Conservation (phyloP, 2,797 vertebrate species). For the Luscinia luscinia region DNA sequence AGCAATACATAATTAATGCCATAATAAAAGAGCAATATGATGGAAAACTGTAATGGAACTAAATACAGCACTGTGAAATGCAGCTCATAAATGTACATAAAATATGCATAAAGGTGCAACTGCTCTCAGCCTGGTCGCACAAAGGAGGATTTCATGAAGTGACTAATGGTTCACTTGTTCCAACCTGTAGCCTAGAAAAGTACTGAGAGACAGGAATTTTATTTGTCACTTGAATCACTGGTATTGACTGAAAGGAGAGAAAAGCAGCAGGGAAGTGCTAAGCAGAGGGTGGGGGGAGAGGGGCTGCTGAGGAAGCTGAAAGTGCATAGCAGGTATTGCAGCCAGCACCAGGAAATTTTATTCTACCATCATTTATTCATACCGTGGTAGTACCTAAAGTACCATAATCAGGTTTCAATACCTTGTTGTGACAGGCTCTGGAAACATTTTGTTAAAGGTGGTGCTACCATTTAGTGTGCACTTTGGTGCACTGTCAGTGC, state of each 20-base stretch:
- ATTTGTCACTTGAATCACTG: constrained; percentile 62
- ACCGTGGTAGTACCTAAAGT: neutral
- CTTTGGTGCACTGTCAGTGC: neutral
- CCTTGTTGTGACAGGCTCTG: neutral
- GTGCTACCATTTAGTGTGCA: neutral
- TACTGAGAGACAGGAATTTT: constrained; percentile 64
- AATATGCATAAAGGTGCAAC: constrained; percentile 75
- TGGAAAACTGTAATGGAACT: constrained; percentile 73
- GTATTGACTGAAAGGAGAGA: constrained; percentile 46
- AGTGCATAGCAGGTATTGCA: neutral
- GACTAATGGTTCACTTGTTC: constrained; percentile 73
- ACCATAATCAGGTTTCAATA: neutral
- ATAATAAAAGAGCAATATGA: constrained; percentile 73
- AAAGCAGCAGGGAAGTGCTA: neutral
- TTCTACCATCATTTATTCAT: constrained; percentile 49
- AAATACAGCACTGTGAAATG: constrained; percentile 62
- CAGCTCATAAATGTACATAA: constrained; percentile 73
- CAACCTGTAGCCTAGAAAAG: constrained; percentile 66
- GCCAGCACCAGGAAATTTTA: constrained; percentile 21
- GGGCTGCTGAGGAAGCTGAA: neutral
- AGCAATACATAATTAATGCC: constrained; percentile 75
- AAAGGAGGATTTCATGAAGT: constrained; percentile 72
- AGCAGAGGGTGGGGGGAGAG: neutral
- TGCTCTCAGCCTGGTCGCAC: constrained; percentile 69
- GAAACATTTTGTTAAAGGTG: neutral